Percentiles rank a stretch among this genome's conserved stretches.
Evolutionary conservation across 2,888 invertebrate species (phyloP).

Genomic region (Ormia ochracea): DNA sequence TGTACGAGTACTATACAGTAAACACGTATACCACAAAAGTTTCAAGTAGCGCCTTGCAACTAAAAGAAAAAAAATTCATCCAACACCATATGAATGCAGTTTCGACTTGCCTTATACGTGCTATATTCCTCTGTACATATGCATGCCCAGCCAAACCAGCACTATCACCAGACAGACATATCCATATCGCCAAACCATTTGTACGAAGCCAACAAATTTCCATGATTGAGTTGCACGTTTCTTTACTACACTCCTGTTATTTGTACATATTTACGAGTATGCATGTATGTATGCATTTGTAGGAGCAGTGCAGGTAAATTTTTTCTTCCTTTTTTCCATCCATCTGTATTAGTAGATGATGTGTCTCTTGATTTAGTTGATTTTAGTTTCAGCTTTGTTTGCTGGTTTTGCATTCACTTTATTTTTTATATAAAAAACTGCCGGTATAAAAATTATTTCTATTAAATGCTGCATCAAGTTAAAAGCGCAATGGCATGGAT

Average conservation of each 20-base stretch:
- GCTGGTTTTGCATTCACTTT: neutral
- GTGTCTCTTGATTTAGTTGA: constrained; percentile 52
- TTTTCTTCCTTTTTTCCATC: neutral
- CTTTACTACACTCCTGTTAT: constrained; percentile 55
- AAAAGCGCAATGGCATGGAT: neutral
- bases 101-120: neutral
- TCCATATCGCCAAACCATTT: constrained; percentile 30
- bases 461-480: constrained; percentile 3
- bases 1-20: too few species aligned
- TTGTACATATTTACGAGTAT: constrained; percentile 20
- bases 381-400: constrained; percentile 32
- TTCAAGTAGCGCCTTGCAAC: constrained; percentile 7
- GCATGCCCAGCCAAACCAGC: neutral
- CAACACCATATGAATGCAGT: constrained; percentile 22
- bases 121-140: neutral
- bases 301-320: constrained; percentile 4
- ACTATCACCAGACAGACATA: constrained; percentile 9
- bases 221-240: constrained; percentile 60
- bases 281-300: constrained; percentile 9
- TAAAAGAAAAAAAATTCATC: constrained; percentile 8
- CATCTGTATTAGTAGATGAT: constrained; percentile 38
- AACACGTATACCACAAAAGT: neutral
- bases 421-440: neutral
- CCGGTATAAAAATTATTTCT: constrained; percentile 18
- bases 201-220: constrained; percentile 50